A percentile compares a stretch with the other conserved stretches of the same genome.
Evolutionary conservation across 2,113 vertebrate genomes (phyloP).

Genomic region (Anguilla japonica): DNA sequence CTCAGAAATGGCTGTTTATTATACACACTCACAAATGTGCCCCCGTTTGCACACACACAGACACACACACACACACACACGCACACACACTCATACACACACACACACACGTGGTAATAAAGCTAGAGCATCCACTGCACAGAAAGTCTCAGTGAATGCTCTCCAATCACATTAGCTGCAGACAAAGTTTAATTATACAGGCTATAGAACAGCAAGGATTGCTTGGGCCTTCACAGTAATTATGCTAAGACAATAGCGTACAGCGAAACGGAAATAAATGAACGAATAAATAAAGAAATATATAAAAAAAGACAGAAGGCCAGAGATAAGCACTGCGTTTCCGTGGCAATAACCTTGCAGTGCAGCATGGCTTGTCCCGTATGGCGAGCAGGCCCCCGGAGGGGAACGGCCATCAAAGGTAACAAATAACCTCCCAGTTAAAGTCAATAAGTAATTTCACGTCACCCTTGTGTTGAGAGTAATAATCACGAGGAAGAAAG

Average conservation of each 20-base stretch:
- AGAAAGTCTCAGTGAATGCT: not conserved
- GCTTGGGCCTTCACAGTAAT: conserved; percentile 9
- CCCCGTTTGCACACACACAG: too few relatives aligned
- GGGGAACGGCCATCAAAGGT: conserved; percentile 12
- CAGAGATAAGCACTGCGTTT: conserved; percentile 1
- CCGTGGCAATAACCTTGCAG: not conserved
- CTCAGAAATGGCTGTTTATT: too few relatives aligned
- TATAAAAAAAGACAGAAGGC: not conserved
- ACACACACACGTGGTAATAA: not conserved
- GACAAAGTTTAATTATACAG: not conserved
- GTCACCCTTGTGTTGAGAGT: not conserved
- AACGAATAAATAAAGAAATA: too few relatives aligned
- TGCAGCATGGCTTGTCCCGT: not conserved
- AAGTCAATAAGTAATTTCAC: conserved; percentile 38
- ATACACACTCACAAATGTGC: too few relatives aligned
- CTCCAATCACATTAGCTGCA: not conserved
- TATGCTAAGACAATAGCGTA: conserved; percentile 1
- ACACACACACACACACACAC: too few relatives aligned
- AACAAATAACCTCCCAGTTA: conserved; percentile 32
- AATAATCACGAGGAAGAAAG: conserved; percentile 31
- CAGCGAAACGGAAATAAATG: not conserved
- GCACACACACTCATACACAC: not conserved
- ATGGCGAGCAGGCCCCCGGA: not conserved
- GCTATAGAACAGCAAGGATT: not conserved
- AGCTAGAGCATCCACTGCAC: not conserved